Evolutionary conservation across 1,140 invertebrate species (phyloP).

Genomic region (Linepithema humile): DNA sequence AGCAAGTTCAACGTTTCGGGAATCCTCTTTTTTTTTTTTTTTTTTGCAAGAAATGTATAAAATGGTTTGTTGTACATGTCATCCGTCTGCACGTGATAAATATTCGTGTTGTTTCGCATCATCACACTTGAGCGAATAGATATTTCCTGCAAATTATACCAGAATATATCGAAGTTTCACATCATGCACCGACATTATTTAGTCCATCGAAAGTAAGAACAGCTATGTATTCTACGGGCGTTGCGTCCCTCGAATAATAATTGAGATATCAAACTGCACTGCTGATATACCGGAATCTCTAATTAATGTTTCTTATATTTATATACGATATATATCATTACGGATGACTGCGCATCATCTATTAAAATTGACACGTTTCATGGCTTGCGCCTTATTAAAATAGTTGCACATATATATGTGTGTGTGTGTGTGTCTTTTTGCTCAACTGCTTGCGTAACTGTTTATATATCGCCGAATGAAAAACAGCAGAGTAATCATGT

Average conservation of each 20-base stretch:
- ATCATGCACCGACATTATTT: slow-evolving; percentile 56
- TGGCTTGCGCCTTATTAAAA: slow-evolving; percentile 61
- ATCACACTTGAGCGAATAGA: background rate
- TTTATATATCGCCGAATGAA: slow-evolving; percentile 35
- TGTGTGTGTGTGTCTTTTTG: too few species aligned
- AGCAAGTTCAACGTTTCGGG: background rate
- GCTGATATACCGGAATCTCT: slow-evolving; percentile 38
- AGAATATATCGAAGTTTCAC: slow-evolving; percentile 19
- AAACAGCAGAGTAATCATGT: slow-evolving; percentile 12
- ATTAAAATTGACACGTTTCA: slow-evolving; percentile 69
- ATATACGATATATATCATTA: slow-evolving; percentile 31
- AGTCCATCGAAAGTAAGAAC: slow-evolving; percentile 58
- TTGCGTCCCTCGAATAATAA: slow-evolving; percentile 34
- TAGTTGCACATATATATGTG: slow-evolving; percentile 46
- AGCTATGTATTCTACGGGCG: slow-evolving; percentile 46
- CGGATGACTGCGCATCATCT: slow-evolving; percentile 43
- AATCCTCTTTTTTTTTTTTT: too few species aligned
- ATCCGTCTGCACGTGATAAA: background rate
- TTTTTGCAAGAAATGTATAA: slow-evolving; percentile 28
- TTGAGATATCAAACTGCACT: slow-evolving; percentile 58
- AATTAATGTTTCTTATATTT: slow-evolving; percentile 7
- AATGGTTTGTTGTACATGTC: background rate
- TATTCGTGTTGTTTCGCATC: background rate
- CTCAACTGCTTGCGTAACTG: slow-evolving; percentile 21
- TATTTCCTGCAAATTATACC: slow-evolving; percentile 23